These are phyloP conservation scores for Numida meleagris DNA, from an alignment of 2,113 vertebrate genomes.

Conservation along the genomic window DNA sequence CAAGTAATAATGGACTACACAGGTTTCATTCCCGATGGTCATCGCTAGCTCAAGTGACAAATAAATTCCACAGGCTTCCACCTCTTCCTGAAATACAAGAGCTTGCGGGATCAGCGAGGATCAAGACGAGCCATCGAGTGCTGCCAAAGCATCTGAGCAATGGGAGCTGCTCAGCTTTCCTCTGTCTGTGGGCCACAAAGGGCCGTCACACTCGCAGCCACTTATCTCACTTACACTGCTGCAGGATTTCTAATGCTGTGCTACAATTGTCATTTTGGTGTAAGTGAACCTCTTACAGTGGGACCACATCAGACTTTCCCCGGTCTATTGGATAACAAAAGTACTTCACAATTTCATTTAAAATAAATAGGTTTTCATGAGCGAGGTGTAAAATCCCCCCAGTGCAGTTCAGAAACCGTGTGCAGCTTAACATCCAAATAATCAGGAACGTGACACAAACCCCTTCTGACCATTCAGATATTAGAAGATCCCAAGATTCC, in stretches of 20 bases:
- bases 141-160: conserved; percentile 25
- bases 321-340: background rate
- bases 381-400: background rate
- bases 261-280: background rate
- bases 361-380: background rate
- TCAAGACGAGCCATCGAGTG: background rate
- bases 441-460: background rate
- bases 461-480: background rate
- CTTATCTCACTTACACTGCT: background rate
- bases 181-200: background rate
- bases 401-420: background rate
- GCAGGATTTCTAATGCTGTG: accelerated
- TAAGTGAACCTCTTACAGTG: background rate
- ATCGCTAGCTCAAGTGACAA: conserved; percentile 64
- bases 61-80: conserved; percentile 60
- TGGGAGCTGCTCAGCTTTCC: conserved; percentile 29
- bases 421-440: background rate
- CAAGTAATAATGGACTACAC: conserved; percentile 29
- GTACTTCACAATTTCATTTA: accelerated
- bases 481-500: background rate
- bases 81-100: conserved; percentile 67
- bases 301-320: background rate
- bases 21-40: conserved; percentile 48
- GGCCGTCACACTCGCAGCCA: background rate
- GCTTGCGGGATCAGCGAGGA: conserved; percentile 48